These are phyloP conservation scores for Littorina saxatilis DNA, from an alignment of 1,140 invertebrate species.

Conservation along the genomic window DNA sequence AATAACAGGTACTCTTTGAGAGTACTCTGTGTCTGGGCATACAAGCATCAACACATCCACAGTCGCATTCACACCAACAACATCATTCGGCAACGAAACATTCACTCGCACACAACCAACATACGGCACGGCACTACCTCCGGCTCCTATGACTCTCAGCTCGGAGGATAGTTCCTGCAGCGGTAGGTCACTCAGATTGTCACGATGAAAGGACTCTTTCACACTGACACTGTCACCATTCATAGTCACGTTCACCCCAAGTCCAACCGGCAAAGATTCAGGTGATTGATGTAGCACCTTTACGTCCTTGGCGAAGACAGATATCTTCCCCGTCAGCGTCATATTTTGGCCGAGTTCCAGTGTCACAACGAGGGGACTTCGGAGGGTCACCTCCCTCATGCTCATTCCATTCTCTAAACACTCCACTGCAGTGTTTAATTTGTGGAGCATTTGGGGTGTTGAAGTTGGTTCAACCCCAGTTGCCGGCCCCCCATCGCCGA, in stretches of 20 bases:
- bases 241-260: neutral
- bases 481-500: too few species aligned
- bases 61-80: neutral
- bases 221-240: neutral
- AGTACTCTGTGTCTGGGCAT: neutral
- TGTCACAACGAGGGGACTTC: neutral
- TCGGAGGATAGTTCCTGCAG: neutral
- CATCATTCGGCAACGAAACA: neutral
- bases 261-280: neutral
- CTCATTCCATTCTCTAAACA: neutral
- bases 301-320: neutral
- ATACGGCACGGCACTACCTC: neutral
- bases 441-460: neutral
- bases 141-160: neutral
- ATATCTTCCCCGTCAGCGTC: neutral
- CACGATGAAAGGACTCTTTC: neutral
- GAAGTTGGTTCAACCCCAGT: too few species aligned
- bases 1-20: neutral
- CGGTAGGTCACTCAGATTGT: neutral
- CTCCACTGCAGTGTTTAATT: neutral
- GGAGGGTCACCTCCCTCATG: neutral
- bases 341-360: neutral
- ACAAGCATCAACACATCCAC: neutral
- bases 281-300: neutral
- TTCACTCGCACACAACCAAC: neutral